phyloP scores from a whole-genome alignment of 2,113 vertebrate genomes.

The Daboia siamensis region DNA sequence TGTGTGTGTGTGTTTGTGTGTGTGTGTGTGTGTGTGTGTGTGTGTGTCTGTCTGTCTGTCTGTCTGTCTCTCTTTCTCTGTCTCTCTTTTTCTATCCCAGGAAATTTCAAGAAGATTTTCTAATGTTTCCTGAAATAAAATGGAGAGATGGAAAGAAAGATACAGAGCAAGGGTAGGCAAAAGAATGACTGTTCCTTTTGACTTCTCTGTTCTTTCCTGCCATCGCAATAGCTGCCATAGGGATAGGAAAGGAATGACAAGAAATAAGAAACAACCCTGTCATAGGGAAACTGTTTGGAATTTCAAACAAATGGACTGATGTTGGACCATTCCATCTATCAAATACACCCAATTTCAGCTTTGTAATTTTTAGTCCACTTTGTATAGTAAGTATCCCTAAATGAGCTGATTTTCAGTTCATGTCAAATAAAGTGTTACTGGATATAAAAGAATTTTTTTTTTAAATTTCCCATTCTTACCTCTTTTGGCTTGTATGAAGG shows the following conservation, averaged over 20 bases:
- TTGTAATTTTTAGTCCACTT: neutral
- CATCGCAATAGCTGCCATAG: neutral
- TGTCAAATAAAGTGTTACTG: neutral
- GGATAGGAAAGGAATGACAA: neutral
- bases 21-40: too few species aligned
- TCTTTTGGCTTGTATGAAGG: constrained; percentile 77
- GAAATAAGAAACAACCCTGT: neutral
- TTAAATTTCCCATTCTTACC: constrained; percentile 55
- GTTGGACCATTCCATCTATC: neutral
- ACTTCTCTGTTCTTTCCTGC: neutral
- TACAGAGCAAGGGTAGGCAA: neutral
- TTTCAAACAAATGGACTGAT: neutral
- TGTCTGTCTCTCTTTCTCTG: neutral
- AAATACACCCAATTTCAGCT: neutral
- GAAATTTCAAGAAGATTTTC: neutral
- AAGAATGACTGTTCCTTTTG: neutral
- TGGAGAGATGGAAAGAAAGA: neutral
- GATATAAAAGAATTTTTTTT: neutral
- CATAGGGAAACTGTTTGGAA: neutral
- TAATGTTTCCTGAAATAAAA: neutral
- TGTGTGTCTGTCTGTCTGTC: neutral
- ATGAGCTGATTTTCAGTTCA: neutral
- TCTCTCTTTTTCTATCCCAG: neutral
- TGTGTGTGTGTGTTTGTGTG: too few species aligned
- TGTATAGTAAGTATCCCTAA: neutral